Base-by-base conservation (phyloP, 2,888 invertebrate genomes). In the Notodonta dromedarius region DNA sequence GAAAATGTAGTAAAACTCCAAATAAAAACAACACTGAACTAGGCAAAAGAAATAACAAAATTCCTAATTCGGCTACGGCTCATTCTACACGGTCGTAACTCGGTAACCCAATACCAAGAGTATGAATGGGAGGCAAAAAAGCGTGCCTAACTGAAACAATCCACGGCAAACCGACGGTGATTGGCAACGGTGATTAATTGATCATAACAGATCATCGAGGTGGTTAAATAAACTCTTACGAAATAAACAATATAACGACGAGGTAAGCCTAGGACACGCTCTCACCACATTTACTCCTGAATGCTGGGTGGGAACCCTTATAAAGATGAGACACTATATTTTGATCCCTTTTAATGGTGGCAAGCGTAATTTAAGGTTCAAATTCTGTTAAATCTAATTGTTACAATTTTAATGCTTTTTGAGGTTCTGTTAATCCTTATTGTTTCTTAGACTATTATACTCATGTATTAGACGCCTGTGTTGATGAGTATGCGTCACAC, bases 401-500 rank as follows among this genome's bases (percentile, higher is more conserved):
- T 35, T 35, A 7, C 35, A 35, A 35, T 35, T 24, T 24, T 35
- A 35, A 35, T 35, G 35, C 4, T 35, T 11, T 11, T 42, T 42
- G 42, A 42, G 11, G 42, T n/a, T n/a, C n/a, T n/a, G n/a, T 4
- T 11, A 42, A 11, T 11, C 9, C 42, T 42, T 24, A 24, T 24
- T 11, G 14, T 53, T 7, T 53, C 11, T 53, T 35, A 53, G 0
- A 24, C 35, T 53, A 32, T 53, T 35, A 53, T 5, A 24, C 35
- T 32, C 56, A 57, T 70, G 63, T 73, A 74, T 53, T 70, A 70
- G 61, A 63, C 60, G 68, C 63, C 67, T 74, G 57, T 65, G 58
- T 67, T 68, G 62, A 63, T 55, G 56, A 60, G 58, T 61, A 79
- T 83, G 84, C 79, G 85, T 86, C 84, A 85, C 71, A 60, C 66